These are phyloP conservation scores for Tetraodon nigroviridis DNA, from an alignment of 2,113 vertebrate species.

Conservation along the genomic window DNA sequence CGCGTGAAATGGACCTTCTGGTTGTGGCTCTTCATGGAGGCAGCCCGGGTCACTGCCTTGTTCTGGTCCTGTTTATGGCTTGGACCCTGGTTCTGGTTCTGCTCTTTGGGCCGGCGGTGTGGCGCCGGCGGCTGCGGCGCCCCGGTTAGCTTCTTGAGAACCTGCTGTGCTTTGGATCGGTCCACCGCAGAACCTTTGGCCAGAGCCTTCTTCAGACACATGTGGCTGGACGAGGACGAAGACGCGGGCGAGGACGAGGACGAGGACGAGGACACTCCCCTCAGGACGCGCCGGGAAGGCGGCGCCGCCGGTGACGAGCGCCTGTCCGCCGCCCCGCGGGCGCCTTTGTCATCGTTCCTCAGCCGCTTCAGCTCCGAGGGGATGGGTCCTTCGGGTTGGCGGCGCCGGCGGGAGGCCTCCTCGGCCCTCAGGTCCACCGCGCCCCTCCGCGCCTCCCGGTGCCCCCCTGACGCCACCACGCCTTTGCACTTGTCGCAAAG, in stretches of 20 bases:
- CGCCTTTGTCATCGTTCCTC: conserved; percentile 82
- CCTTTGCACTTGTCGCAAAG: conserved; percentile 97
- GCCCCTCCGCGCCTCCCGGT: conserved; percentile 83
- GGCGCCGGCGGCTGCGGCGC: conserved; percentile 39
- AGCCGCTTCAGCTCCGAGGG: conserved; percentile 84
- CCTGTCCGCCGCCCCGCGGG: conserved; percentile 61
- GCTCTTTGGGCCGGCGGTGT: conserved; percentile 21
- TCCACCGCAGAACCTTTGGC: conserved; percentile 82
- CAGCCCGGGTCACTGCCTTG: conserved; percentile 47
- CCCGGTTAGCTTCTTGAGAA: conserved; percentile 89
- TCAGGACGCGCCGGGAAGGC: conserved; percentile 75
- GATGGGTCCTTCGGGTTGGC: conserved; percentile 77
- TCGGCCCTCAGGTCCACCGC: conserved; percentile 80
- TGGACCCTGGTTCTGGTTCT: conserved; percentile 15
- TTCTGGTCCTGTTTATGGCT: conserved; percentile 20
- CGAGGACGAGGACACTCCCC: conserved; percentile 67
- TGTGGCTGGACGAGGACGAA: conserved; percentile 73
- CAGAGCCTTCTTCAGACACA: conserved; percentile 87
- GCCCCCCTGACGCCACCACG: conserved; percentile 77
- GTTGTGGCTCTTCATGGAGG: conserved; percentile 74
- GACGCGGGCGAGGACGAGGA: conserved; percentile 54
- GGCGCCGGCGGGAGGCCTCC: conserved; percentile 80
- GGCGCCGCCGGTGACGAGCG: conserved; percentile 68
- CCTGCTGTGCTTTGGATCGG: conserved; percentile 84
- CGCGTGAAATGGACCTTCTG: conserved; percentile 94